Evolutionary conservation across 2,113 vertebrate genomes (phyloP).

Genomic region (Castor canadensis): DNA sequence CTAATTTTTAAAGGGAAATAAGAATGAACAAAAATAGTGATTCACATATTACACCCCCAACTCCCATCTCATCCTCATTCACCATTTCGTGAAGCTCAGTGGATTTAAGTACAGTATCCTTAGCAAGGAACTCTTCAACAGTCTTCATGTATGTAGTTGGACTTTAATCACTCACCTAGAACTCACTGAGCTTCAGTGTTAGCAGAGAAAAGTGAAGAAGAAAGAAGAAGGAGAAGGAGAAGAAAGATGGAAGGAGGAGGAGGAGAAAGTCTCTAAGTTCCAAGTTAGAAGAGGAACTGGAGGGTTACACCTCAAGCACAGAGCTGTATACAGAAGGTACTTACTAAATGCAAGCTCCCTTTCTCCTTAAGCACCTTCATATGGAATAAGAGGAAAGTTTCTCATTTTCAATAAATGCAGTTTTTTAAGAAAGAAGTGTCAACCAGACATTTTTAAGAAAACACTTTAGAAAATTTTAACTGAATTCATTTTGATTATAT

Average conservation of each 20-base stretch:
- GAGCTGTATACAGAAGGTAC: neutral
- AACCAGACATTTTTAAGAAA: neutral
- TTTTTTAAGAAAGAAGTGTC: neutral
- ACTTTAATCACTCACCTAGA: neutral
- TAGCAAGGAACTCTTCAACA: neutral
- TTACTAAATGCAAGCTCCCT: neutral
- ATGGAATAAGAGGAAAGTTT: neutral
- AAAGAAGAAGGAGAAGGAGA: neutral
- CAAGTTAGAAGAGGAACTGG: neutral
- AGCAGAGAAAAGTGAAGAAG: neutral
- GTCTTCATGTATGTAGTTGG: neutral
- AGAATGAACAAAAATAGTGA: conserved; percentile 23
- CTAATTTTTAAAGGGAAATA: conserved; percentile 30
- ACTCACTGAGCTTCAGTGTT: neutral
- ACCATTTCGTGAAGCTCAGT: neutral
- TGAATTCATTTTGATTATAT: neutral
- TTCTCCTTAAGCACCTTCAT: neutral
- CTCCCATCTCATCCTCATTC: neutral
- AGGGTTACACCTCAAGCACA: neutral
- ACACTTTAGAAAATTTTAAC: neutral
- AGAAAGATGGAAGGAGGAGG: too few species aligned
- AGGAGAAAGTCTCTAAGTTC: neutral
- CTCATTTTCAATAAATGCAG: neutral
- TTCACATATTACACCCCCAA: neutral
- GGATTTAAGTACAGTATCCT: neutral